phyloP scores from a whole-genome alignment of 2,113 vertebrate species.

The Nycticryphes semicollaris region DNA sequence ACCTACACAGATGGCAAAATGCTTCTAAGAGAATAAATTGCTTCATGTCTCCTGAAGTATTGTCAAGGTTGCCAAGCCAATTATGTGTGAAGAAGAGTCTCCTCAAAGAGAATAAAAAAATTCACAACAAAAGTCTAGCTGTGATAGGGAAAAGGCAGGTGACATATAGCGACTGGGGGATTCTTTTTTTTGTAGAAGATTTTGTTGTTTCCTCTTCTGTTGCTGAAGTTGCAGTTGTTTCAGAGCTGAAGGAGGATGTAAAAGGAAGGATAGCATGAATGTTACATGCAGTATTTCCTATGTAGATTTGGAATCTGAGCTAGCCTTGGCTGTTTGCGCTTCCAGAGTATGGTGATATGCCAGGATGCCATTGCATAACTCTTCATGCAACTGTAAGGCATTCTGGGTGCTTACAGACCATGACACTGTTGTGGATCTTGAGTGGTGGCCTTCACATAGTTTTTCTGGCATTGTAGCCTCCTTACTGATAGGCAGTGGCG shows the following conservation, averaged over 20 bases:
- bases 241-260: not conserved
- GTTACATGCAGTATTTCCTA: accelerated
- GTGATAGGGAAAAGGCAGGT: not conserved
- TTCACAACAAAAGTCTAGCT: not conserved
- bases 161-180: accelerated
- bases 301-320: not conserved
- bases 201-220: not conserved
- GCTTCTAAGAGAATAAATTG: not conserved
- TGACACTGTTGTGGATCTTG: accelerated
- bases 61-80: slow-evolving; percentile 30
- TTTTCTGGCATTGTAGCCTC: not conserved
- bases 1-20: slow-evolving; percentile 33
- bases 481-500: not conserved
- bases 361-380: not conserved
- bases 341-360: not conserved
- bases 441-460: not conserved
- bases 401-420: not conserved
- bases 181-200: not conserved
- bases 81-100: not conserved
- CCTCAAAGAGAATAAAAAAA: not conserved
- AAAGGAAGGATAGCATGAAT: not conserved
- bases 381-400: not conserved
- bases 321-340: not conserved
- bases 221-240: not conserved
- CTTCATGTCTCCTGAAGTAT: not conserved